Base-by-base conservation (phyloP, 2,113 vertebrate genomes). In the Larimichthys polyactis region DNA sequence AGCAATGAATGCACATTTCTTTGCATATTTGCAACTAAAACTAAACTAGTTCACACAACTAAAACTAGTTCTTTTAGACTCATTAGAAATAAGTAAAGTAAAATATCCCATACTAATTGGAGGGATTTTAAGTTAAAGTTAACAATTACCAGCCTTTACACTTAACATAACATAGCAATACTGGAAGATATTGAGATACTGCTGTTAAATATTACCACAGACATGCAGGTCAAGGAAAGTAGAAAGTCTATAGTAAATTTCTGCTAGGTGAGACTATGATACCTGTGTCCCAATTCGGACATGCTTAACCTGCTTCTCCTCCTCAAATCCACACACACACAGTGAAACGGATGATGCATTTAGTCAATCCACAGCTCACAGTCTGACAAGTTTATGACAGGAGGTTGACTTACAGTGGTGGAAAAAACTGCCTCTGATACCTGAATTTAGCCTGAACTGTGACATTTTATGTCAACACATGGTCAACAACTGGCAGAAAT, bases 401-500 rank as follows among this genome's bases (percentile, higher is more conserved):
- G 51, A 40, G 27, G 24, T 57, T 66, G 66, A 75, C 19, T 10
- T 55, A 55, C 44, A 17, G 40, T 62, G 32, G 11, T 16, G 44
- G 5, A 46, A 12, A 12, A 49, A 36, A 67, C 17, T 71, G 12
- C 55, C n/a, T 43, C 7, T 11, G 20, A 24, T n/a, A 44, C 17
- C 17, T 54, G 4, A 55, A 55, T 29, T 79, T 55, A 16, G 48
- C 55, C 14, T 22, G 14, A 66, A 43, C 3, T 32, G 17, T 44
- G 44, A 54, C n/a, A 65, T 81, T 17, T 46, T 16, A 67, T 17
- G 17, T 17, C 5, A 22, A 40, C 27, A 52, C 55, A 54, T 46
- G 44, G 4, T 59, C 3, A 78, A 78, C n/a, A 27, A 51, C 10
- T 36, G 71, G 20, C 46, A 49, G 19, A 55, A 77, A 76, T n/a